phyloP scores from a whole-genome alignment of 2,888 invertebrate species.

The Aphrophora alni region DNA sequence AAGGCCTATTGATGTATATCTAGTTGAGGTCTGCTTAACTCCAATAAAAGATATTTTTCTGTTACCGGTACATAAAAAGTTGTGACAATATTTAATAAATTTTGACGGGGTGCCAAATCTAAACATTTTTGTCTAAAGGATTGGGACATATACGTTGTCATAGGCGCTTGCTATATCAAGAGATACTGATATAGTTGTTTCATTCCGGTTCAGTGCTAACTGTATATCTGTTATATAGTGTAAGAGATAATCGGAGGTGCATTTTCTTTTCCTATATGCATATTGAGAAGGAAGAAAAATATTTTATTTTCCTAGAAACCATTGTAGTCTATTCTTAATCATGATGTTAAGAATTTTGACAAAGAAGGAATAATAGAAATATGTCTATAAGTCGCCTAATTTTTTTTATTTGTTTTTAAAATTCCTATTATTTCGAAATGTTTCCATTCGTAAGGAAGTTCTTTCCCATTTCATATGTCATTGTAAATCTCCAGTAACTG shows the following conservation, averaged over 20 bases:
- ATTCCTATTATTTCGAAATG: not conserved
- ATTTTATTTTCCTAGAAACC: not conserved
- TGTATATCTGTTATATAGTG: not conserved
- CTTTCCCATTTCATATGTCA: not conserved
- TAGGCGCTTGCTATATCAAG: slow-evolving; percentile 8
- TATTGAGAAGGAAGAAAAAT: not conserved
- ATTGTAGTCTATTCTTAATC: slow-evolving; percentile 23
- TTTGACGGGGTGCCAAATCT: not conserved
- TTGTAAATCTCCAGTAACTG: slow-evolving; percentile 9
- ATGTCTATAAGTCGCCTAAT: not conserved
- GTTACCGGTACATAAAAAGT: not conserved
- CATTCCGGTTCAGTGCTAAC: not conserved
- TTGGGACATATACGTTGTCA: not conserved
- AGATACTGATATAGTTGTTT: not conserved
- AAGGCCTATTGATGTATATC: not conserved
- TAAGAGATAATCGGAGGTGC: not conserved
- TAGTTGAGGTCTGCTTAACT: not conserved
- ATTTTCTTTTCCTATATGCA: slow-evolving; percentile 9
- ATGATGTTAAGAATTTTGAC: not conserved
- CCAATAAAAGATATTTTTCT: not conserved
- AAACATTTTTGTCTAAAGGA: slow-evolving; percentile 1
- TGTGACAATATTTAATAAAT: not conserved
- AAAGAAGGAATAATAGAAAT: not conserved
- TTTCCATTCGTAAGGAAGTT: slow-evolving; percentile 3
- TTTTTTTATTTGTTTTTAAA: not conserved